phyloP scores from a whole-genome alignment of 2,797 vertebrate species.

The Ctenochaetus hawaiiensis region DNA sequence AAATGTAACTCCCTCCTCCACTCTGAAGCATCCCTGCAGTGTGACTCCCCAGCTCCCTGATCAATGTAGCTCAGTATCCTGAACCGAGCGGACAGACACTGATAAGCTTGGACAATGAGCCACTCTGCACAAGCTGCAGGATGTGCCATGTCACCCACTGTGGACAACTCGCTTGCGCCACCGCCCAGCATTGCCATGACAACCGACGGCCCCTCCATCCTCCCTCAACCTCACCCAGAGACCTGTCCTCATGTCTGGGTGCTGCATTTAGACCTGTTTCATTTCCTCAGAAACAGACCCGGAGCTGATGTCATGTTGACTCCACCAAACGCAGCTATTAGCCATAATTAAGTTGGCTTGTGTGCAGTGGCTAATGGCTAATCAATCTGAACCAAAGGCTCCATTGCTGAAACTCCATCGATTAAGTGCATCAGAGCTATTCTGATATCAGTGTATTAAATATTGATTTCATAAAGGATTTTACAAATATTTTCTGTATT shows the following conservation, averaged over 20 bases:
- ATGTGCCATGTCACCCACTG: conserved; percentile 79
- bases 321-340: conserved; percentile 63
- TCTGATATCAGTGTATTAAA: conserved; percentile 22
- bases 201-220: conserved; percentile 66
- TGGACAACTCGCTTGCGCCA: conserved; percentile 71
- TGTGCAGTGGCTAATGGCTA: conserved; percentile 10
- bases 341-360: conserved; percentile 62
- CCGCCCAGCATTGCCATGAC: conserved; percentile 75
- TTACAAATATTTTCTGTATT: neutral
- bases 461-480: conserved; percentile 1
- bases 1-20: conserved; percentile 7
- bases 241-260: conserved; percentile 80
- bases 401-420: conserved; percentile 19
- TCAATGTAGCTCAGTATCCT: conserved; percentile 62
- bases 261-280: conserved; percentile 70
- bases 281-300: conserved; percentile 41
- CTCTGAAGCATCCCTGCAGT: conserved; percentile 43
- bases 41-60: conserved; percentile 63
- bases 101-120: conserved; percentile 76
- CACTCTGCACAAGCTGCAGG: conserved; percentile 66
- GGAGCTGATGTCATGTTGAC: conserved; percentile 41
- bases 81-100: conserved; percentile 52
- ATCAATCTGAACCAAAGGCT: conserved; percentile 51
- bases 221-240: conserved; percentile 60
- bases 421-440: conserved; percentile 43